Evolutionary conservation across 2,888 invertebrate species (phyloP).

Genomic region (Falcaria lacertinaria): DNA sequence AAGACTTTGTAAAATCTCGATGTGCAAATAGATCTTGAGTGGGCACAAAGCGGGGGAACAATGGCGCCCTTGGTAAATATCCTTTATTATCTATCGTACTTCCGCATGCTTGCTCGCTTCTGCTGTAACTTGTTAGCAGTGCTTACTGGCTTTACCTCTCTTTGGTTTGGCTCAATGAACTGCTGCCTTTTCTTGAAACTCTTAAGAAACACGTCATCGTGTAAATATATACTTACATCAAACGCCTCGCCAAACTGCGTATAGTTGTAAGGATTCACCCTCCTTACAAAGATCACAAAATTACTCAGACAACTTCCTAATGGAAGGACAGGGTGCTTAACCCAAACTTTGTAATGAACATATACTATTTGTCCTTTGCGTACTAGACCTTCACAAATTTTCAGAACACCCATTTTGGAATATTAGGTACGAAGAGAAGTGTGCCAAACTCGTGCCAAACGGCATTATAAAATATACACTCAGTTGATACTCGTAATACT

Average conservation of each 20-base stretch:
- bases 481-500: slow-evolving; percentile 29
- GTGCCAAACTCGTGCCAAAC: slow-evolving; percentile 29
- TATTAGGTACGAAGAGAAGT: too few species aligned
- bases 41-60: slow-evolving; percentile 42
- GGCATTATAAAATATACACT: slow-evolving; percentile 31
- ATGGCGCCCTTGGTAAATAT: slow-evolving; percentile 46
- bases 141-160: slow-evolving; percentile 28
- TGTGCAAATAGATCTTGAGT: slow-evolving; percentile 36
- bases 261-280: slow-evolving; percentile 15
- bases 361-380: slow-evolving; percentile 21
- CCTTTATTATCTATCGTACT: slow-evolving; percentile 41
- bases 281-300: slow-evolving; percentile 18
- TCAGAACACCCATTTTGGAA: slow-evolving; percentile 26
- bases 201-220: neutral
- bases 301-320: slow-evolving; percentile 25
- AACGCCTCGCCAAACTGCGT: slow-evolving; percentile 1
- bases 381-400: slow-evolving; percentile 19
- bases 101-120: slow-evolving; percentile 25
- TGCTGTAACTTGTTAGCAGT: slow-evolving; percentile 18
- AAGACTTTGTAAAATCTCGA: slow-evolving; percentile 36
- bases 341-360: slow-evolving; percentile 30
- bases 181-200: neutral
- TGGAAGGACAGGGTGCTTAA: slow-evolving; percentile 22
- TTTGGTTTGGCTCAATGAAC: slow-evolving; percentile 17
- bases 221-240: neutral